phyloP scores from a whole-genome alignment of 2,888 invertebrate genomes.

The Hemistola chrysoprasaria region DNA sequence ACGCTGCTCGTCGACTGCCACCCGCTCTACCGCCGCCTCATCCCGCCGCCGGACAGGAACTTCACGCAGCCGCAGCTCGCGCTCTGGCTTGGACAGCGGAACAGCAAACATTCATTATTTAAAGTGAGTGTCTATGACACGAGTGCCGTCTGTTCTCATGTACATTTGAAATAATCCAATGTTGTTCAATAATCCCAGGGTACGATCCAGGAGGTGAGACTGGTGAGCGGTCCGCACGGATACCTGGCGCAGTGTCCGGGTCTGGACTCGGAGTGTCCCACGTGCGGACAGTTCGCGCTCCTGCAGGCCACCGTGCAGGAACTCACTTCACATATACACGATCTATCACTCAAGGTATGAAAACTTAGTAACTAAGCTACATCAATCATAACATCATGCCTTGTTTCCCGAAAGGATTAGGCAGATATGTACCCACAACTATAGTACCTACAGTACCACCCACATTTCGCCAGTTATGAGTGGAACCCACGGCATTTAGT shows the following conservation, averaged over 20 bases:
- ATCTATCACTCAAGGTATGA: conserved; percentile 90
- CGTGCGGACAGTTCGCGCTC: conserved; percentile 93
- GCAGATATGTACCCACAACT: no score
- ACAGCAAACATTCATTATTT: conserved; percentile 91
- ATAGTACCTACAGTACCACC: no score
- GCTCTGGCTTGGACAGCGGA: conserved; percentile 94
- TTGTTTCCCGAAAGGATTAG: no score
- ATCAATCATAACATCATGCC: no score
- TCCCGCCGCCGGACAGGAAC: conserved; percentile 89
- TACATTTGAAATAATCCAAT: no score
- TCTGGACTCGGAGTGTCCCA: conserved; percentile 93
- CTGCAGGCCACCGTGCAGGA: conserved; percentile 92
- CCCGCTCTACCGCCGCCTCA: conserved; percentile 90
- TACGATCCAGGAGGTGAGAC: conserved; percentile 92
- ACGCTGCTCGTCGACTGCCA: conserved; percentile 94
- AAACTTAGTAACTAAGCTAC: no score
- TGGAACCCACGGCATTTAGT: no score
- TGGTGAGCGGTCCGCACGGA: conserved; percentile 93
- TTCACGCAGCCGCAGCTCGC: conserved; percentile 87
- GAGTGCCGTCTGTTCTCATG: no score
- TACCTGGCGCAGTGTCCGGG: conserved; percentile 93
- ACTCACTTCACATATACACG: conserved; percentile 90
- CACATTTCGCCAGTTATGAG: no score
- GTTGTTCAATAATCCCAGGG: conserved; percentile 83
- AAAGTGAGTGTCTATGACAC: conserved; percentile 85